These are phyloP conservation scores for Lathamus discolor DNA, from an alignment of 2,113 vertebrate species.

Conservation along the genomic window DNA sequence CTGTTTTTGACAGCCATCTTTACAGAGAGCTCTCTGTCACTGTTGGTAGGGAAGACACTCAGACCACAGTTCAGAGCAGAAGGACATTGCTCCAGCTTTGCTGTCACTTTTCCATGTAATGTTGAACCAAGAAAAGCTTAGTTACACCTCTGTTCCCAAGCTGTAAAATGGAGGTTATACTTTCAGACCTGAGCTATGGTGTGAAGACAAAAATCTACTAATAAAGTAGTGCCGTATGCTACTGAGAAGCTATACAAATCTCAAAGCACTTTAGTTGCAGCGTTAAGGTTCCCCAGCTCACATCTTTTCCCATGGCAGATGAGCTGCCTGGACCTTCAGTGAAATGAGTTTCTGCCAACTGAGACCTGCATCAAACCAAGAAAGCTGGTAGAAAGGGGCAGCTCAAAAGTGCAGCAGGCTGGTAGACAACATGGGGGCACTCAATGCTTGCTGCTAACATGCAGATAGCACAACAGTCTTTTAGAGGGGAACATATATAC, in stretches of 20 bases:
- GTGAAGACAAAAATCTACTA: not conserved
- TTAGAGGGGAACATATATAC: not conserved
- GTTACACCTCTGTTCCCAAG: not conserved
- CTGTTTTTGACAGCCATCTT: not conserved
- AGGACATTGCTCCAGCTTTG: not conserved
- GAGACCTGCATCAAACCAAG: not conserved
- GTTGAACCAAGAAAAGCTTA: not conserved
- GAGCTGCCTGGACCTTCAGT: not conserved
- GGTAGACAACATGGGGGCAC: not conserved
- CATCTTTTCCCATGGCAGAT: not conserved
- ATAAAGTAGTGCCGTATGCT: not conserved
- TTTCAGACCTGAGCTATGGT: not conserved
- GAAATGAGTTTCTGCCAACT: not conserved
- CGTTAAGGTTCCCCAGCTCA: not conserved
- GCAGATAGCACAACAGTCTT: rapidly evolving
- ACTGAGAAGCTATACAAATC: not conserved
- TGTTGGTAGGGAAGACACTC: not conserved
- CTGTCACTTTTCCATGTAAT: not conserved
- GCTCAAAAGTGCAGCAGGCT: not conserved
- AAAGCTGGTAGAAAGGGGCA: not conserved
- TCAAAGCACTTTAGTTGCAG: not conserved
- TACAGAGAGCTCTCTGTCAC: rapidly evolving
- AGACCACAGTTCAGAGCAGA: not conserved
- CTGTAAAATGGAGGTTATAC: not conserved
- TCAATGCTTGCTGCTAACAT: not conserved